Percentiles rank a stretch among this genome's conserved stretches.
phyloP scores from a whole-genome alignment of 2,797 vertebrate genomes.

The Sphenodon punctatus region DNA sequence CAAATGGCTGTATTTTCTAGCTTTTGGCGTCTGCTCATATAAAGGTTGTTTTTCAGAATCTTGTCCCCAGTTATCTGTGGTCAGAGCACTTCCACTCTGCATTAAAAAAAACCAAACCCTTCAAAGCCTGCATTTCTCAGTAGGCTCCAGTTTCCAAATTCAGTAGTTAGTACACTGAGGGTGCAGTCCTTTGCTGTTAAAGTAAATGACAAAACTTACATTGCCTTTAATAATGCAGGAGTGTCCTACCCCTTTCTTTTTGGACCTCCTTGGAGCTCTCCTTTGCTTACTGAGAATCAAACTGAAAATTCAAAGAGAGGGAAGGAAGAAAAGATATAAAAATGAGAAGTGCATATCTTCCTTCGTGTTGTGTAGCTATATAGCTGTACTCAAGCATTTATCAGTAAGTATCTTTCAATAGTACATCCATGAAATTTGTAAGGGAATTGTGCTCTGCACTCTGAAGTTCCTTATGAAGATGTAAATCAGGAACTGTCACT shows the following conservation, averaged over 20 bases:
- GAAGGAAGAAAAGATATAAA: neutral
- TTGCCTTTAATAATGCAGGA: too few relatives aligned
- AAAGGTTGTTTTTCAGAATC: neutral
- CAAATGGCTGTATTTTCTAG: neutral
- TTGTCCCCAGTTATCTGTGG: neutral
- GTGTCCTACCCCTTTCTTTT: too few relatives aligned
- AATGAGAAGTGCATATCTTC: neutral
- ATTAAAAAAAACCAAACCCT: neutral
- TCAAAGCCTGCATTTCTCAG: neutral
- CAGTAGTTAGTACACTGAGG: too few relatives aligned
- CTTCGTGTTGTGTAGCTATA: fast-evolving
- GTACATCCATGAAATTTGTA: too few relatives aligned
- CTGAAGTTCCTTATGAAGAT: too few relatives aligned
- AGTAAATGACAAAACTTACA: too few relatives aligned
- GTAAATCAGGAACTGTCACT: too few relatives aligned
- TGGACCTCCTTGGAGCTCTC: neutral
- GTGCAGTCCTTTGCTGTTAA: too few relatives aligned
- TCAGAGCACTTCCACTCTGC: neutral
- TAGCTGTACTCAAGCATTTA: fast-evolving
- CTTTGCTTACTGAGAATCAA: neutral
- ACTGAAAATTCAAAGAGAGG: neutral
- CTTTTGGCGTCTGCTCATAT: neutral
- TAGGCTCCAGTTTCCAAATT: neutral
- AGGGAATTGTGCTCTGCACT: too few relatives aligned
- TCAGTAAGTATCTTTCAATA: too few relatives aligned